These are phyloP conservation scores for silkworm (Bombyx mori) DNA, from an alignment of 1,140 invertebrate species.

Conservation along the genomic window DNA sequence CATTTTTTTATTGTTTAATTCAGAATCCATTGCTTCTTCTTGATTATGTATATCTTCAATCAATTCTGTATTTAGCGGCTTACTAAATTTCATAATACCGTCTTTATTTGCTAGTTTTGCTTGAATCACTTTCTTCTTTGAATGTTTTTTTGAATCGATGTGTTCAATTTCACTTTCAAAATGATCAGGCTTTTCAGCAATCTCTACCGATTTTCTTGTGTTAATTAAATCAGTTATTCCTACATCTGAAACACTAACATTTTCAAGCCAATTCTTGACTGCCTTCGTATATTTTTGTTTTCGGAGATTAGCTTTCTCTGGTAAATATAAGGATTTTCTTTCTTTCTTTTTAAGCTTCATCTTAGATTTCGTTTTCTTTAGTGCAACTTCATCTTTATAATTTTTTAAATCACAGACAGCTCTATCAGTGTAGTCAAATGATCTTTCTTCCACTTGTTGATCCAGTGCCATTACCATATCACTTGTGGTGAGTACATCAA, in stretches of 20 bases:
- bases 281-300: constrained; percentile 43
- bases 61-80: constrained; percentile 14
- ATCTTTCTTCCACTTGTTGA: too few species aligned
- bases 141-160: not conserved
- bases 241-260: constrained; percentile 19
- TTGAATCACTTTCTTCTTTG: constrained; percentile 32
- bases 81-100: constrained; percentile 47
- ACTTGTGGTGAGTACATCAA: too few species aligned
- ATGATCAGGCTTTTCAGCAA: not conserved
- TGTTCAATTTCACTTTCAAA: not conserved
- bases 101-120: constrained; percentile 40
- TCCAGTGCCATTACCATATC: too few species aligned
- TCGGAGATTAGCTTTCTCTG: constrained; percentile 16
- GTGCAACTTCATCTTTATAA: too few species aligned
- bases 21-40: too few species aligned
- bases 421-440: too few species aligned
- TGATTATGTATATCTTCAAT: too few species aligned
- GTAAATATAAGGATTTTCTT: constrained; percentile 8
- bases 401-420: too few species aligned
- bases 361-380: too few species aligned
- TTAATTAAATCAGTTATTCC: not conserved
- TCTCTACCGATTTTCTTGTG: not conserved
- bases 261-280: constrained; percentile 44
- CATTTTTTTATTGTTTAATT: constrained; percentile 4
- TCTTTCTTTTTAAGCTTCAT: too few species aligned